A percentile compares a stretch with the other conserved stretches of the same genome.
Evolutionary conservation across 2,113 vertebrate genomes (phyloP).

Genomic region (Entomyzon cyanotis): DNA sequence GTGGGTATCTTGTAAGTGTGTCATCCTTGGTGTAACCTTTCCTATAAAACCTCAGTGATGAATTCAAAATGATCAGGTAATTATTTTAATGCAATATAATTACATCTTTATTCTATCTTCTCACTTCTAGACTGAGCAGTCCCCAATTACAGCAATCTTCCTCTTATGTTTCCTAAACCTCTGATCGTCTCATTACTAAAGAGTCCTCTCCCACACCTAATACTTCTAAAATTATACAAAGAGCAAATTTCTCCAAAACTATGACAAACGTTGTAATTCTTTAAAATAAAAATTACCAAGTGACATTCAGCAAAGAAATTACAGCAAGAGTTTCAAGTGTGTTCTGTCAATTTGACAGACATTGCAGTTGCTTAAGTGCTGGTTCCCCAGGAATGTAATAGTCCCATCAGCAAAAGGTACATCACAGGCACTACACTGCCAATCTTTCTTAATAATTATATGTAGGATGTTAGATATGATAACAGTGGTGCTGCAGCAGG

Average conservation of each 20-base stretch:
- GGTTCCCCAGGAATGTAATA: not conserved
- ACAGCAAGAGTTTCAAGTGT: not conserved
- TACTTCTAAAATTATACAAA: not conserved
- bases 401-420: not conserved
- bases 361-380: not conserved
- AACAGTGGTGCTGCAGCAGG: not conserved
- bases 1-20: not conserved
- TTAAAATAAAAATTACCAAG: not conserved
- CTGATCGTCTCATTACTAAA: not conserved
- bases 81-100: not conserved
- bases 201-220: not conserved
- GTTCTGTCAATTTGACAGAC: not conserved
- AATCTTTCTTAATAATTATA: not conserved
- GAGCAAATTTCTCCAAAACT: not conserved
- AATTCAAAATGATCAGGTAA: not conserved
- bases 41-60: not conserved
- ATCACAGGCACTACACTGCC: not conserved
- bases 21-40: not conserved
- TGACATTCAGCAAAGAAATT: not conserved
- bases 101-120: not conserved
- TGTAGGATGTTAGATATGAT: not conserved
- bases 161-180: not conserved
- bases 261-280: not conserved
- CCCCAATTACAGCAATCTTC: not conserved
- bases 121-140: not conserved